A percentile compares a stretch with the other conserved stretches of the same genome.
Conservation (phyloP, 2,888 invertebrate genomes). For the Leucoptera coffeella region DNA sequence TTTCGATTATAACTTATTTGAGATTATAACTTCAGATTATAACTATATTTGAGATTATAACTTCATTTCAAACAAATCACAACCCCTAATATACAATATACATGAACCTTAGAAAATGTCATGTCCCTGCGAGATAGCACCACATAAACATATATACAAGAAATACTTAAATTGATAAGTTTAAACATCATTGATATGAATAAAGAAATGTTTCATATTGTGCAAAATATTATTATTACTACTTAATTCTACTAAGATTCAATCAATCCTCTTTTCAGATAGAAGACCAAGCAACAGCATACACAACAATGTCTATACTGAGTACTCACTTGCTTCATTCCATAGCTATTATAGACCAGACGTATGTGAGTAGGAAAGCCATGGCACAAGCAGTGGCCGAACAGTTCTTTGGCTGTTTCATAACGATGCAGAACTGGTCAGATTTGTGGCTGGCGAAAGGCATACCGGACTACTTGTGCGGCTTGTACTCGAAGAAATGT, state of each 20-base stretch:
- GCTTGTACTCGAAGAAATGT: slow-evolving; percentile 89
- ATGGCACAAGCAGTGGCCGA: slow-evolving; percentile 96
- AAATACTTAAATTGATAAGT: too few species aligned
- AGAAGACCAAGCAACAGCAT: slow-evolving; percentile 80
- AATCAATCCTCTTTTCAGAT: slow-evolving; percentile 17
- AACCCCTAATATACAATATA: too few species aligned
- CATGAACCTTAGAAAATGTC: too few species aligned
- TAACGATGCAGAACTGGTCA: slow-evolving; percentile 94
- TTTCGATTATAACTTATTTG: too few species aligned
- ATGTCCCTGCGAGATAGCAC: too few species aligned
- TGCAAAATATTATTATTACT: too few species aligned
- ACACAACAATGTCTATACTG: slow-evolving; percentile 91
- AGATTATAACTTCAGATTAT: too few species aligned
- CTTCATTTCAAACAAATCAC: too few species aligned
- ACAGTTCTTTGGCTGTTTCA: slow-evolving; percentile 98
- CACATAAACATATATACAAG: too few species aligned
- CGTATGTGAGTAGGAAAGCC: slow-evolving; percentile 77
- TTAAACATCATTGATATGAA: too few species aligned
- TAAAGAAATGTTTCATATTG: too few species aligned
- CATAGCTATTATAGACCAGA: slow-evolving; percentile 87
- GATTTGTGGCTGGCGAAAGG: slow-evolving; percentile 95
- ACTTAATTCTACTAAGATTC: not conserved
- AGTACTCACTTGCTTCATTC: slow-evolving; percentile 90
- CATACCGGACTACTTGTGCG: slow-evolving; percentile 85
- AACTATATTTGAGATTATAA: too few species aligned